Evolutionary conservation across 2,797 vertebrate species (phyloP).

Genomic region (Anableps anableps): DNA sequence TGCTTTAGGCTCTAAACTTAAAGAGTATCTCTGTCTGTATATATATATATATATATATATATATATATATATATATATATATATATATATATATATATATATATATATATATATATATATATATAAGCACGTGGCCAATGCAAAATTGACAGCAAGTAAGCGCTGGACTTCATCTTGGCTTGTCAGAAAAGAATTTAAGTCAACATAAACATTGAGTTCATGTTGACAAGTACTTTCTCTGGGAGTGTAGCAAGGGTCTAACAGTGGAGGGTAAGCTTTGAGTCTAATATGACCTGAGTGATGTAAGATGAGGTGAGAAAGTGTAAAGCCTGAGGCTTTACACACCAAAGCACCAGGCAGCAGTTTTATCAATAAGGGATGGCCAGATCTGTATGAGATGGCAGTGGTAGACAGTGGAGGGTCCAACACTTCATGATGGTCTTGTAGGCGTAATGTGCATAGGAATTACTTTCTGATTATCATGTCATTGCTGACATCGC

Average conservation of each 20-base stretch:
- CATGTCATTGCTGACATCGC: neutral
- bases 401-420: slow-evolving; percentile 19
- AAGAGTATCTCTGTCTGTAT: neutral
- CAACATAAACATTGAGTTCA: slow-evolving; percentile 16
- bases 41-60: slow-evolving; percentile 2
- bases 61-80: neutral
- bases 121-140: neutral
- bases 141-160: slow-evolving; percentile 43
- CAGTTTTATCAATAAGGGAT: slow-evolving; percentile 63
- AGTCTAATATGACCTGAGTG: slow-evolving; percentile 64
- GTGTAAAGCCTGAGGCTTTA: slow-evolving; percentile 59
- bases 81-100: slow-evolving; percentile 2
- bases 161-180: slow-evolving; percentile 42
- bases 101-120: neutral
- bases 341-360: slow-evolving; percentile 61
- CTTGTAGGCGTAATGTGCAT: neutral
- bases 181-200: neutral
- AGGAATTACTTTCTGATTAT: neutral
- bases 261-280: slow-evolving; percentile 37
- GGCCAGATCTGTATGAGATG: slow-evolving; percentile 36
- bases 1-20: neutral
- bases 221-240: slow-evolving; percentile 56
- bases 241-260: slow-evolving; percentile 40
- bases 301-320: slow-evolving; percentile 52
- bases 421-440: slow-evolving; percentile 14